These are phyloP conservation scores for Bubo scandiacus DNA, from an alignment of 2,113 vertebrate species.

Conservation along the genomic window DNA sequence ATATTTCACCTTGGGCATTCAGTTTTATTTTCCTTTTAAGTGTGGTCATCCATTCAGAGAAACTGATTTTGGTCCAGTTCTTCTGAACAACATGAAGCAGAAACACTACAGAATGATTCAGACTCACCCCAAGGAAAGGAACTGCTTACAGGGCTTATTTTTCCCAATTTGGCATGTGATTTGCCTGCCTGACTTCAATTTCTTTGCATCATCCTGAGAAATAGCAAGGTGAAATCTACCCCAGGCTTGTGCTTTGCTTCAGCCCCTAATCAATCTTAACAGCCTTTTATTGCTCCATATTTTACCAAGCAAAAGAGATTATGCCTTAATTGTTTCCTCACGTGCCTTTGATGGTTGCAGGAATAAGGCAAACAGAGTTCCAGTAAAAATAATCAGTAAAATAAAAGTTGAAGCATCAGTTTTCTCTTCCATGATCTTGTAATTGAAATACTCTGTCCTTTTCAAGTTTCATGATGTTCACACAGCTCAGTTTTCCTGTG, in stretches of 20 bases:
- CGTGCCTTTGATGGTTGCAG: background rate
- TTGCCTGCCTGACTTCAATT: background rate
- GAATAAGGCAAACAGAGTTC: background rate
- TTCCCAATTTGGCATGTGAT: background rate
- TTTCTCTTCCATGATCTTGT: background rate
- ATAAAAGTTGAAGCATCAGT: conserved; percentile 3
- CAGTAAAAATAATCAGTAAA: background rate
- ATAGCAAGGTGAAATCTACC: background rate
- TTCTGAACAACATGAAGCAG: background rate
- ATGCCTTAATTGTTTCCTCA: background rate
- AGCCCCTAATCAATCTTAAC: background rate
- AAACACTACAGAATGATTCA: background rate
- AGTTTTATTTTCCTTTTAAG: background rate
- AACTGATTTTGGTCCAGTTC: background rate
- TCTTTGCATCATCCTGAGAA: background rate
- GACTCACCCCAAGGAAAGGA: background rate
- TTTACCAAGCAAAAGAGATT: conserved; percentile 20
- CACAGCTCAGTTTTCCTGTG: background rate
- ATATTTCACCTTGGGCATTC: background rate
- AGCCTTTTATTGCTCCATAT: conserved; percentile 30
- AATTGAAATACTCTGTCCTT: background rate
- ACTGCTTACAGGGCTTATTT: background rate
- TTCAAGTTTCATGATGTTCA: background rate
- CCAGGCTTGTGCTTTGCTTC: background rate
- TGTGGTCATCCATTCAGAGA: background rate